phyloP scores from a whole-genome alignment of 2,888 invertebrate species.

The Drosophila cracens region DNA sequence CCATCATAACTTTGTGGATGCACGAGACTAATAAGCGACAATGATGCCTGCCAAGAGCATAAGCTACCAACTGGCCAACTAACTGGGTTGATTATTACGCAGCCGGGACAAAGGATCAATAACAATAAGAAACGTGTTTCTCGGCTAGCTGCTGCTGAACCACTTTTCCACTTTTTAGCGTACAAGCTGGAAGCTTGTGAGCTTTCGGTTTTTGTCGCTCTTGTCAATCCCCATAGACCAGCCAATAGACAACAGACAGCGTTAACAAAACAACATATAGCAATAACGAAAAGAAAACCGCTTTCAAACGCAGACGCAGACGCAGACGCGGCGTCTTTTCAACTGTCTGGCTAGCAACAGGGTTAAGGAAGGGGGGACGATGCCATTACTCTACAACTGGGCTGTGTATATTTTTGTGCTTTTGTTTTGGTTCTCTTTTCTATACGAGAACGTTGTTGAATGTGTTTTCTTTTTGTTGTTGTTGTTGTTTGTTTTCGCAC shows the following conservation, averaged over 20 bases:
- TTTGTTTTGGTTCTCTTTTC: conserved; percentile 75
- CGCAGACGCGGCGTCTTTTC: conserved; percentile 40
- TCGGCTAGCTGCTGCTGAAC: conserved; percentile 38
- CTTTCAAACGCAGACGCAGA: conserved; percentile 33
- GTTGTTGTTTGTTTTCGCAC: conserved; percentile 5
- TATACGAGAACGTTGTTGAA: conserved; percentile 42
- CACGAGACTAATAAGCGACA: conserved; percentile 64
- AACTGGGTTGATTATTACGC: conserved; percentile 31
- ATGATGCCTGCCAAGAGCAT: conserved; percentile 19
- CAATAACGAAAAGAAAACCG: conserved; percentile 14
- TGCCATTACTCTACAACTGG: conserved; percentile 11
- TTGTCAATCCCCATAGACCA: conserved; percentile 11
- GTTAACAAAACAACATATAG: conserved; percentile 3
- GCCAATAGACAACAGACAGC: conserved; percentile 16
- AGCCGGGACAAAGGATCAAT: conserved; percentile 27
- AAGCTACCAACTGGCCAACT: conserved; percentile 13
- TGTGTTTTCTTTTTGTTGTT: neutral
- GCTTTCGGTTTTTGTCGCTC: conserved; percentile 23
- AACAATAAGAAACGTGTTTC: conserved; percentile 44
- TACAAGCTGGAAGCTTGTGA: conserved; percentile 22
- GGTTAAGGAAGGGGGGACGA: conserved; percentile 21
- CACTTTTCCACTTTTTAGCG: conserved; percentile 30
- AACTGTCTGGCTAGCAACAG: conserved; percentile 28
- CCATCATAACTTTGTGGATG: conserved; percentile 64
- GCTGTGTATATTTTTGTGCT: conserved; percentile 72